Evolutionary conservation across 2,888 invertebrate species (phyloP).

Genomic region (Rhopalosiphum nymphaeae): DNA sequence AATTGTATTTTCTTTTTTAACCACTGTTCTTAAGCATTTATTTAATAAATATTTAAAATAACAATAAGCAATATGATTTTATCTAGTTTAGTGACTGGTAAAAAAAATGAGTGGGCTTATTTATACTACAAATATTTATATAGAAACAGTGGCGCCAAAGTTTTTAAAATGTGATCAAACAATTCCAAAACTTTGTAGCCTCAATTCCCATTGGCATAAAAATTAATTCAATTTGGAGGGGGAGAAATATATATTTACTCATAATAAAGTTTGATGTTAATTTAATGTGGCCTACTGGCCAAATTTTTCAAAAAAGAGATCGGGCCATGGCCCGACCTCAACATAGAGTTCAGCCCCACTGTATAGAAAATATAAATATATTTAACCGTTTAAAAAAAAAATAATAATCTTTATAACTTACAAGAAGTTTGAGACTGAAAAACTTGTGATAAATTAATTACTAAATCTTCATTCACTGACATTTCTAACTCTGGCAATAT

Average conservation of each 20-base stretch:
- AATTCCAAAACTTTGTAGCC: too few species aligned
- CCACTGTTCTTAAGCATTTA: not conserved
- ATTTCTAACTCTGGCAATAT: constrained; percentile 17
- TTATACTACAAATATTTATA: not conserved
- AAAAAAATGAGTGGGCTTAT: not conserved
- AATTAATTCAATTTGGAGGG: too few species aligned
- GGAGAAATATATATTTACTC: too few species aligned
- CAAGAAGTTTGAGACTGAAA: constrained; percentile 49
- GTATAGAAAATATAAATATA: not conserved
- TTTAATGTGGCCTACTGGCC: too few species aligned
- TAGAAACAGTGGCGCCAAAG: too few species aligned
- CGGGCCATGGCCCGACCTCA: too few species aligned
- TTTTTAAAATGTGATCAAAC: too few species aligned
- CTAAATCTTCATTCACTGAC: constrained; percentile 56
- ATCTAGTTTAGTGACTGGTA: not conserved
- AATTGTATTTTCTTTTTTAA: too few species aligned
- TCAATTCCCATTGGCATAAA: too few species aligned
- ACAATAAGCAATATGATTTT: not conserved
- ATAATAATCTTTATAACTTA: constrained; percentile 29
- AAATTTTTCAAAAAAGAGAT: too few species aligned
- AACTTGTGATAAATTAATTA: constrained; percentile 50
- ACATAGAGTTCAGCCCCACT: too few species aligned
- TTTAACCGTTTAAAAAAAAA: not conserved
- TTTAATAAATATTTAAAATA: not conserved
- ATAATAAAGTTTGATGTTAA: too few species aligned